Percentiles rank a stretch among this genome's conserved stretches.
These are phyloP conservation scores for Belonocnema kinseyi DNA, from an alignment of 1,140 invertebrate genomes.

Conservation along the genomic window DNA sequence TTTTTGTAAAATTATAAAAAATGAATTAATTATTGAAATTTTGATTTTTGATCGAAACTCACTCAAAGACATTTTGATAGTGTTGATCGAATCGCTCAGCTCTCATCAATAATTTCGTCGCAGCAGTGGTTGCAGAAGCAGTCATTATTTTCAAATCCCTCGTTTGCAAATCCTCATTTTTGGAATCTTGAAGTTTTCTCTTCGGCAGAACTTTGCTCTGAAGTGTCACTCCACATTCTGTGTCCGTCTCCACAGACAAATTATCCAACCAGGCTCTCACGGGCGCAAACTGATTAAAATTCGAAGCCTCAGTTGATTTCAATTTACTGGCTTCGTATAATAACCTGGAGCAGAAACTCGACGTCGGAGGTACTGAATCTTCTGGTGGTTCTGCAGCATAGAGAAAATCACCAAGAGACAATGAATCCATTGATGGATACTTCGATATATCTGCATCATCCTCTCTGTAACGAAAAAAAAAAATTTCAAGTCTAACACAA, in stretches of 20 bases:
- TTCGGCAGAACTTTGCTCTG: slow-evolving; percentile 65
- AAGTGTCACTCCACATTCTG: slow-evolving; percentile 61
- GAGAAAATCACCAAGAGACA: slow-evolving; percentile 64
- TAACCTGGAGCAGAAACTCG: slow-evolving; percentile 23
- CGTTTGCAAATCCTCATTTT: slow-evolving; percentile 47
- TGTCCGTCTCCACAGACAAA: slow-evolving; percentile 54
- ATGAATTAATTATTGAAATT: neutral
- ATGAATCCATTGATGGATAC: slow-evolving; percentile 45
- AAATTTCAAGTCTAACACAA: slow-evolving; percentile 4
- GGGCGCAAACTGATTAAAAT: slow-evolving; percentile 39
- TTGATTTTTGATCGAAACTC: slow-evolving; percentile 38
- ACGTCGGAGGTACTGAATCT: slow-evolving; percentile 41
- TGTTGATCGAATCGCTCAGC: slow-evolving; percentile 65
- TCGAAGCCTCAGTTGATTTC: slow-evolving; percentile 16
- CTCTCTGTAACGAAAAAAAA: slow-evolving; percentile 50
- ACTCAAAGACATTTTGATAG: slow-evolving; percentile 59
- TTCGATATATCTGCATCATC: slow-evolving; percentile 46
- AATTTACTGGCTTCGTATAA: neutral
- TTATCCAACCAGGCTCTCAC: slow-evolving; percentile 64
- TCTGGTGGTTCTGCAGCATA: slow-evolving; percentile 62
- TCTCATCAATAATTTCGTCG: slow-evolving; percentile 65
- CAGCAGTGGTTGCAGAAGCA: slow-evolving; percentile 66
- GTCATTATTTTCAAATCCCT: slow-evolving; percentile 61
- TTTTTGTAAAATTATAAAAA: neutral
- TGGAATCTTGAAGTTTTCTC: slow-evolving; percentile 6